Base-by-base conservation (phyloP, 2,888 invertebrate species). In the Chymomyza procnemis region DNA sequence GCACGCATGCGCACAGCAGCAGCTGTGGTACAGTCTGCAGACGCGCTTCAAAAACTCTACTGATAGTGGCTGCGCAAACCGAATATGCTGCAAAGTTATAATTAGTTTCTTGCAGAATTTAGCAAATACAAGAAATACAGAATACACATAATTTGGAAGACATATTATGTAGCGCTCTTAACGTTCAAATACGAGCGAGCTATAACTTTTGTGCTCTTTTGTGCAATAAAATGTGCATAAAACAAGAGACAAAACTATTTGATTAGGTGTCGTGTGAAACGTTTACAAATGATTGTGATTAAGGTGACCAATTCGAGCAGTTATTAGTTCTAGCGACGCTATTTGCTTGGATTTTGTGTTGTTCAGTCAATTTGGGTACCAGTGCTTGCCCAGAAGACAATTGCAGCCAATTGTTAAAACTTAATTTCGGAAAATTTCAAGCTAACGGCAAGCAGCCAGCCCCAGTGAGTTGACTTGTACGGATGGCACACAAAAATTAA, bases 311-410 rank as follows among this genome's bases (percentile, higher is more conserved):
- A 86, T 78, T 84, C 80, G 78, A 82, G 86, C 90, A 84, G 79
- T 90, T 90, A 90, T 90, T 90, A 90, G 90, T 90, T 90, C 90
- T 90, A 90, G 90, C 90, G 81, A 79, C 88, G 86, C 90, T 84
- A 79, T 21, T 54, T 41, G 34, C 34, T 41, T 41, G 34, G 34
- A 12, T 41, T 75, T 74, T 68, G 71, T 77, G 66, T 73, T 72
- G 78, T 30, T 4, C 5, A 56, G 30, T 64, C 54, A 56, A 19
- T 54, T 55, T 2, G 19, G 54, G 22, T n/a, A n/a, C 56, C 56
- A 26, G 26, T 21, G 56, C 56, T 56, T 56, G 56, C 56, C 64
- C 6, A 21, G 41, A 41, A 26, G 14, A 22, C 34, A 50, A 26
- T 26, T 41, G 19, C 21, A 34, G 52, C 59, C 59, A 59, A 34